Base-by-base conservation (phyloP, 2,888 invertebrate genomes). In the Meghimatium bilineatum region DNA sequence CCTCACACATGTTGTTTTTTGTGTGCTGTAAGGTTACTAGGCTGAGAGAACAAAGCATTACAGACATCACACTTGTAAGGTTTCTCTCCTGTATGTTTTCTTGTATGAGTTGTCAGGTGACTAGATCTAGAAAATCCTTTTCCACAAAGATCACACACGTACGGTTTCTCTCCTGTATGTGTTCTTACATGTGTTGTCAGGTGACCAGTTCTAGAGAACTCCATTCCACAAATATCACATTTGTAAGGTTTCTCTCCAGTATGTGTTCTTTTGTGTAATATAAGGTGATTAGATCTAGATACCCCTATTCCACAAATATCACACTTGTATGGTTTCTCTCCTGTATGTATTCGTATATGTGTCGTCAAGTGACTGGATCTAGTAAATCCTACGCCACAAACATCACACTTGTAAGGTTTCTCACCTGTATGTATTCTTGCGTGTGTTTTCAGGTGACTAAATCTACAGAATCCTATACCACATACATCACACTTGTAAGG, bases 241-340 rank as follows among this genome's bases (percentile, higher is more conserved):
- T 29, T 63, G 29, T 63, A 63, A 29, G 26, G 26, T n/a, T 63
- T n/a, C 63, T 63, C 63, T 63, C 63, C 63, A 29, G 63, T 63
- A 63, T 63, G 63, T n/a, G 63, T 63, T n/a, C 26, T 14, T 63
- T 63, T 63, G 29, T 63, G 63, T 63, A 1, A 29, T 2, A 2
- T 29, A 8, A 63, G 63, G 29, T n/a, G n/a, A 2, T 23, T 29
- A n/a, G 1, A 2, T 29, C 23, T n/a, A 63, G 63, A 3, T 29
- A 63, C n/a, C 8, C 63, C 63, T 29, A 12, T 6, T 29, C 63
- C n/a, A n/a, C 63, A 63, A 10, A n/a, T 29, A 63, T 63, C 29
- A 69, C 69, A 69, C 26, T 69, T 69, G 36, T 36, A 69, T 10
- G 69, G 69, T 29, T 36, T 69, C 69, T 69, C 69, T 36, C 69